Percentiles rank a stretch among this genome's conserved stretches.
phyloP scores from a whole-genome alignment of 2,113 vertebrate genomes.

The Raja brachyura region DNA sequence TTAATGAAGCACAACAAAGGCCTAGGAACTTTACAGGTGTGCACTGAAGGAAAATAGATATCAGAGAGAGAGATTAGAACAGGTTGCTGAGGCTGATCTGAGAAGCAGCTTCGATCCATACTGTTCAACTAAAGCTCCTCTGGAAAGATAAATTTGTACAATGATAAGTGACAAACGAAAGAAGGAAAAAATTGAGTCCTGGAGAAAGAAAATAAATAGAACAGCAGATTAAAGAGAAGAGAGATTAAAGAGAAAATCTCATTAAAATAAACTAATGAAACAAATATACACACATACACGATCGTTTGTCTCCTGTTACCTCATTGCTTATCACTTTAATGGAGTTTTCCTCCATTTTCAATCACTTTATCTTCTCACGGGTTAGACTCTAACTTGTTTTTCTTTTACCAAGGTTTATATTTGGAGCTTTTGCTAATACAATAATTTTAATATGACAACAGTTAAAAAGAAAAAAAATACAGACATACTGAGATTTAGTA shows the following conservation, averaged over 20 bases:
- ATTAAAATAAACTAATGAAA: neutral
- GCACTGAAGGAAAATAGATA: neutral
- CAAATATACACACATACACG: neutral
- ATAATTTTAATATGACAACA: neutral
- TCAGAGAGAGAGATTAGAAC: neutral
- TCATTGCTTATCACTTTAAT: neutral
- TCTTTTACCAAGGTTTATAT: neutral
- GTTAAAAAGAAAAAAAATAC: neutral
- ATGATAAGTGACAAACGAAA: neutral
- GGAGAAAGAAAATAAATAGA: neutral
- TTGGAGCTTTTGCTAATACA: neutral
- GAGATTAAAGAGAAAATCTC: neutral
- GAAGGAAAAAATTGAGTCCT: neutral
- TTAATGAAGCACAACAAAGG: too few species aligned
- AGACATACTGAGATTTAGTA: neutral
- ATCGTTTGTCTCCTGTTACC: neutral
- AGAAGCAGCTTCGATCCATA: neutral
- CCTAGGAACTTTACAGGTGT: neutral
- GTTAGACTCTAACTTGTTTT: neutral
- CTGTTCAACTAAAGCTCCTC: neutral
- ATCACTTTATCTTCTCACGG: neutral
- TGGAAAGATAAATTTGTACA: neutral
- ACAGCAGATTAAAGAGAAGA: slow-evolving; percentile 19
- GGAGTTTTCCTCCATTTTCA: neutral
- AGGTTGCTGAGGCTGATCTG: neutral